Percentiles rank a stretch among this genome's conserved stretches.
phyloP scores from a whole-genome alignment of 2,888 invertebrate species.

The Oxyscelio sp. region DNA sequence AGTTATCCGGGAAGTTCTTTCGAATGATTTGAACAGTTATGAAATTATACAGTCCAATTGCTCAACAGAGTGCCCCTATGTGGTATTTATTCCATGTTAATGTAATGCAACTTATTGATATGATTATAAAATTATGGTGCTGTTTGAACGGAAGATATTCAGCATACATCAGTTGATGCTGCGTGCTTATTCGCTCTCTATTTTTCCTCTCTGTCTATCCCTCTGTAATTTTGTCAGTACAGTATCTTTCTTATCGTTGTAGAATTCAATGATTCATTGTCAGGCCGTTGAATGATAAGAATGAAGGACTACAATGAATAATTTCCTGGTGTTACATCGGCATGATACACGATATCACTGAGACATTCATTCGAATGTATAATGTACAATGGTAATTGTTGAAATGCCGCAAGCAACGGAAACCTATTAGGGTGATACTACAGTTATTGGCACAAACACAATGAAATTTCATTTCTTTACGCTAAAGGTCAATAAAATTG shows the following conservation, averaged over 20 bases:
- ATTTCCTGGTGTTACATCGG: neutral
- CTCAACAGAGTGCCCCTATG: constrained; percentile 33
- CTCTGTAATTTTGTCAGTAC: constrained; percentile 12
- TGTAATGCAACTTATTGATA: constrained; percentile 21
- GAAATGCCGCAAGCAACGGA: neutral
- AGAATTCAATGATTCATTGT: constrained; percentile 24
- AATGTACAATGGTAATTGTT: neutral
- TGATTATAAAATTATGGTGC: constrained; percentile 35
- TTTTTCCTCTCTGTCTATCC: too few species aligned
- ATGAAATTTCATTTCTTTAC: neutral
- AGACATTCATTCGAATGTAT: constrained; percentile 11
- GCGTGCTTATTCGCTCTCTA: constrained; percentile 40
- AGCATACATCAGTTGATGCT: constrained; percentile 1
- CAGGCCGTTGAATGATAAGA: constrained; percentile 2
- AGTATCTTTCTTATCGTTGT: constrained; percentile 35
- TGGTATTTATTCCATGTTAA: constrained; percentile 26
- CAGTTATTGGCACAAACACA: neutral
- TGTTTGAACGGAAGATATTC: constrained; percentile 32
- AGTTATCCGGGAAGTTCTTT: neutral
- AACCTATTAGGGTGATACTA: neutral
- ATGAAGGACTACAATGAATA: neutral
- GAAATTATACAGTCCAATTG: constrained; percentile 6
- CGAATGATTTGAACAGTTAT: neutral
- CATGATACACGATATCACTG: constrained; percentile 17
- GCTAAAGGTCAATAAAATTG: too few species aligned